Conservation (phyloP, 2,797 vertebrate genomes). For the Myotis myotis region DNA sequence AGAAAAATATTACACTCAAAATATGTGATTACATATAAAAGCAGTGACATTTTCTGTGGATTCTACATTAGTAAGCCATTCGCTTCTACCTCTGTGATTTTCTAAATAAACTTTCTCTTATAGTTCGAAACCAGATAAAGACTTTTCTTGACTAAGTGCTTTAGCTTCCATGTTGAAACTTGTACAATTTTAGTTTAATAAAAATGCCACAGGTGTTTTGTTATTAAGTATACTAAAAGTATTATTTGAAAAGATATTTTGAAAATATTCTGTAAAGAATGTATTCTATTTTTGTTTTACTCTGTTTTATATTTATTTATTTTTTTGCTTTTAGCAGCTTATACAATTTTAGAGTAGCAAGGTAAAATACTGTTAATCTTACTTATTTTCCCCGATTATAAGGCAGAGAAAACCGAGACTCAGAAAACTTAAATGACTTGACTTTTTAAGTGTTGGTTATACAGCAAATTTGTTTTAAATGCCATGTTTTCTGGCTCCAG, state of each 20-base stretch:
- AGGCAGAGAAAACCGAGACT: background rate
- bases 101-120: background rate
- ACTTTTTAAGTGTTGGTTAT: background rate
- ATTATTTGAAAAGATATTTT: background rate
- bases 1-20: background rate
- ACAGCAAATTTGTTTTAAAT: background rate
- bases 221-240: background rate
- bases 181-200: slow-evolving; percentile 23
- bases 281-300: background rate
- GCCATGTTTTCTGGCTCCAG: background rate
- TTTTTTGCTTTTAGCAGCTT: background rate
- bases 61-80: background rate
- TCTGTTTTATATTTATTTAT: background rate
- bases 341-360: background rate
- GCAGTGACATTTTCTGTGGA: background rate
- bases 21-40: background rate
- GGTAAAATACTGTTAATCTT: background rate
- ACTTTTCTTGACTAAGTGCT: background rate
- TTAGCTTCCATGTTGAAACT: background rate
- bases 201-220: background rate
- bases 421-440: background rate
- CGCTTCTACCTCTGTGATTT: background rate
- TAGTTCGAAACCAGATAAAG: background rate
- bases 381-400: background rate
- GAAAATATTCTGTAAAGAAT: background rate